phyloP scores from a whole-genome alignment of 2,888 invertebrate genomes.

The Ypsolopha scabrella region DNA sequence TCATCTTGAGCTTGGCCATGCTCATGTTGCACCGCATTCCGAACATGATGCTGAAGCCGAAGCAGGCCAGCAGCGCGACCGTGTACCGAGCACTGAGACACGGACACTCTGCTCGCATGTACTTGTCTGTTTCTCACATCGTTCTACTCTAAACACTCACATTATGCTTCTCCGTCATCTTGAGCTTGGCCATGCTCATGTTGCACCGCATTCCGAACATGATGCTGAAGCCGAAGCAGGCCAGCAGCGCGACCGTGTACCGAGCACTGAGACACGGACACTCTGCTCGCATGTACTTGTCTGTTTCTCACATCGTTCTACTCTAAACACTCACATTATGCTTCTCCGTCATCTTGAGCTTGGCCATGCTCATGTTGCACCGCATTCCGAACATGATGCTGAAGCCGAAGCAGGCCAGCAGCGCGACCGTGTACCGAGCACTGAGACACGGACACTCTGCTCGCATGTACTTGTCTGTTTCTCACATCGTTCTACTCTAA shows the following conservation, averaged over 20 bases:
- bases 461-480: constrained; percentile 69
- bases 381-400: constrained; percentile 98
- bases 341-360: constrained; percentile 82
- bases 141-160: constrained; percentile 24
- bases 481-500: too few relatives aligned
- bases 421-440: constrained; percentile 89
- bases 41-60: constrained; percentile 94
- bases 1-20: constrained; percentile 91
- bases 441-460: constrained; percentile 89
- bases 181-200: constrained; percentile 97
- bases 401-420: constrained; percentile 90
- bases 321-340: constrained; percentile 32
- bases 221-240: constrained; percentile 91
- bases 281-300: constrained; percentile 81
- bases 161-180: constrained; percentile 73
- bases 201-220: constrained; percentile 99
- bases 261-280: constrained; percentile 88
- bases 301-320: too few relatives aligned
- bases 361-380: constrained; percentile 98
- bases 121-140: constrained; percentile 24
- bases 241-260: constrained; percentile 88
- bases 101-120: constrained; percentile 87
- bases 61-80: constrained; percentile 85
- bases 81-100: constrained; percentile 90
- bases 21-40: constrained; percentile 99